Conservation (phyloP, 2,888 invertebrate species). For the Nematopogon swammerdamellus region DNA sequence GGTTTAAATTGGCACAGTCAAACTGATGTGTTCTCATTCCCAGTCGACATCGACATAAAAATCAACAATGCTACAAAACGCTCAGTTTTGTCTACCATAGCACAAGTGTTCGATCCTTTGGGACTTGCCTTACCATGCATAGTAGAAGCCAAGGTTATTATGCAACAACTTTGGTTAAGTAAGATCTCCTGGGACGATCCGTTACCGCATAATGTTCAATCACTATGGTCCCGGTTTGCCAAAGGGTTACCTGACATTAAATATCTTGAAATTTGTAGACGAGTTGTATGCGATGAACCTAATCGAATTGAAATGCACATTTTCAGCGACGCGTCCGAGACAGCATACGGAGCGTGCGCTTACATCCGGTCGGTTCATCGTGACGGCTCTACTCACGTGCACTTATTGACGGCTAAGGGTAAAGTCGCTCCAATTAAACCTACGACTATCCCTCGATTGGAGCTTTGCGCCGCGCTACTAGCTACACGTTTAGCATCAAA, state of each 20-base stretch:
- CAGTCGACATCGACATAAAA: slow-evolving; percentile 8
- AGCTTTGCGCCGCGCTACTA: slow-evolving; percentile 17
- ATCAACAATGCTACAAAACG: slow-evolving; percentile 9
- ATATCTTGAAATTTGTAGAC: slow-evolving; percentile 4
- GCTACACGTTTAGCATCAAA: slow-evolving; percentile 5
- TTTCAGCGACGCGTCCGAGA: too few relatives aligned
- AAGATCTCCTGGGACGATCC: slow-evolving; percentile 15
- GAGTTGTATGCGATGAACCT: slow-evolving; percentile 10
- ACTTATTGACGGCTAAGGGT: slow-evolving; percentile 14
- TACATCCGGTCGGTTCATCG: slow-evolving; percentile 12
- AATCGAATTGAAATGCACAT: slow-evolving; percentile 13
- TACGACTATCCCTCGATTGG: slow-evolving; percentile 17
- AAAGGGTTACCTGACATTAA: slow-evolving; percentile 4
- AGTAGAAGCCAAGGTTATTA: slow-evolving; percentile 12
- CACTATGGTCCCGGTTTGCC: slow-evolving; percentile 2
- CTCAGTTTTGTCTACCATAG: slow-evolving; percentile 10
- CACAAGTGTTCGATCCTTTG: slow-evolving; percentile 15
- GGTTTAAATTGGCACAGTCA: too few relatives aligned
- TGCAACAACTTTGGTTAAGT: slow-evolving; percentile 14
- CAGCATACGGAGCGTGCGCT: slow-evolving; percentile 17
- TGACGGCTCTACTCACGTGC: slow-evolving; percentile 6
- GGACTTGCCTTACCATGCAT: slow-evolving; percentile 13
- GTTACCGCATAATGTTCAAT: slow-evolving; percentile 2
- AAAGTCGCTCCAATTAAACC: slow-evolving; percentile 16
- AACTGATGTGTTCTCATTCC: too few relatives aligned